Evolutionary conservation across 2,113 vertebrate genomes (phyloP).

Genomic region (Gymnarchus niloticus): DNA sequence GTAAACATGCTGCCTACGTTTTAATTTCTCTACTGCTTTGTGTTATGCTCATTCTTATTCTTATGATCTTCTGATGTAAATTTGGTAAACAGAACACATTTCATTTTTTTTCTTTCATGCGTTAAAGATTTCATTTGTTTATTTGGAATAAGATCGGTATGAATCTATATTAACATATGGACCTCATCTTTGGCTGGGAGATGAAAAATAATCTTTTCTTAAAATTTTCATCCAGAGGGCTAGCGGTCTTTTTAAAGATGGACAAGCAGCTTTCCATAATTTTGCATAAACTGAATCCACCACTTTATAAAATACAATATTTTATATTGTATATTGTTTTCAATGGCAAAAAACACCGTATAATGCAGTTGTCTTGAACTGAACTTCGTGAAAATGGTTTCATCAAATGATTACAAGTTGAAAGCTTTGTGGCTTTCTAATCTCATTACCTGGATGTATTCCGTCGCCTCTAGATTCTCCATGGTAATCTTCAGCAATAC

Average conservation of each 20-base stretch:
- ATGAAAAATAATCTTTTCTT: neutral
- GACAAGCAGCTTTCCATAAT: neutral
- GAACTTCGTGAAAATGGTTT: neutral
- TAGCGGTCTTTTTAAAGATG: neutral
- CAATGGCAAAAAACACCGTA: neutral
- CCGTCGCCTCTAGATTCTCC: neutral
- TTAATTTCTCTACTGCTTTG: neutral
- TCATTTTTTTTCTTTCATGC: no score
- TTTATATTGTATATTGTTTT: neutral
- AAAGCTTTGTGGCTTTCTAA: conserved; percentile 3
- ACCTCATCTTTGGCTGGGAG: neutral
- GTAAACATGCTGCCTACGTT: neutral
- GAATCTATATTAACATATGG: neutral
- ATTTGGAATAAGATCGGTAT: neutral
- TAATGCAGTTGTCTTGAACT: neutral
- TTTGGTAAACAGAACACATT: no score
- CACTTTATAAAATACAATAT: neutral
- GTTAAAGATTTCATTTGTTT: no score
- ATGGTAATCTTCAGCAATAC: neutral
- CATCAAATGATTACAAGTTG: neutral
- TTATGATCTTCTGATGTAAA: no score
- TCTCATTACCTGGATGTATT: conserved; percentile 13
- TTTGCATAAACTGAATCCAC: neutral
- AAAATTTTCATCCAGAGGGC: neutral
- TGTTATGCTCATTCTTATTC: no score